Evolutionary conservation across 2,888 invertebrate species (phyloP).

Genomic region (Drosophila buzzatii): DNA sequence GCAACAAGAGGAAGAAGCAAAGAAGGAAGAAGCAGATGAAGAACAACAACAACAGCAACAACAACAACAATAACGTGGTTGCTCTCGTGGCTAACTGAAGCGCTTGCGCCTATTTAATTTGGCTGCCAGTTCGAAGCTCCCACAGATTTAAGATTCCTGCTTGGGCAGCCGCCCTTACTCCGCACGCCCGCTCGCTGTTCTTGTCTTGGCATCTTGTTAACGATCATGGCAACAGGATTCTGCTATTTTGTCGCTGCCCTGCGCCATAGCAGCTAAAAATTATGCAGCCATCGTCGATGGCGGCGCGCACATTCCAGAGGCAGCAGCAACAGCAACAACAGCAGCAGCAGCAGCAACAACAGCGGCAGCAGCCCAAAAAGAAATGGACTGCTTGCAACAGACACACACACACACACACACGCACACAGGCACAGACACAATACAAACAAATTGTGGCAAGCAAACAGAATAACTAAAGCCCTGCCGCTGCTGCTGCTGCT

Average conservation of each 20-base stretch:
- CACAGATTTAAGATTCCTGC: conserved; percentile 72
- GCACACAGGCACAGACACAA: conserved; percentile 24
- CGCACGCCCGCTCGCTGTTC: conserved; percentile 40
- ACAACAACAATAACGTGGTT: conserved; percentile 20
- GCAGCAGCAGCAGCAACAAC: conserved; percentile 61
- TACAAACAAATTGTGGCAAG: conserved; percentile 60
- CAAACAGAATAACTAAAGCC: conserved; percentile 78
- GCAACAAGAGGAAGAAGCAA: conserved; percentile 31
- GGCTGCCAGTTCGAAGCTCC: conserved; percentile 78
- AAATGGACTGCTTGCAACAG: conserved; percentile 70
- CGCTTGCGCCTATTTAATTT: conserved; percentile 82
- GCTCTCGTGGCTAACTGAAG: conserved; percentile 75
- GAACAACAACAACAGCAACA: conserved; percentile 18
- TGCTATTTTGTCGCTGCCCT: conserved; percentile 81
- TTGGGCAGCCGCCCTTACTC: conserved; percentile 21
- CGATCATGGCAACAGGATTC: conserved; percentile 82
- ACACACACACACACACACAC: conserved; percentile 47
- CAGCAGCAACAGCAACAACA: conserved; percentile 36
- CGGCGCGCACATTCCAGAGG: conserved; percentile 67
- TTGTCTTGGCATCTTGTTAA: conserved; percentile 81
- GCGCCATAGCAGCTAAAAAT: conserved; percentile 66
- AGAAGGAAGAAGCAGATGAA: conserved; percentile 21
- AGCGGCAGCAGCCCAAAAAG: conserved; percentile 75
- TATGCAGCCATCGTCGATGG: conserved; percentile 64
- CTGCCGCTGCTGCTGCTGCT: conserved; percentile 12